Evolutionary conservation across 2,888 invertebrate species (phyloP), one percentile per base, ranked within the genome.

Genomic region (Parthenolecanium corni): DNA sequence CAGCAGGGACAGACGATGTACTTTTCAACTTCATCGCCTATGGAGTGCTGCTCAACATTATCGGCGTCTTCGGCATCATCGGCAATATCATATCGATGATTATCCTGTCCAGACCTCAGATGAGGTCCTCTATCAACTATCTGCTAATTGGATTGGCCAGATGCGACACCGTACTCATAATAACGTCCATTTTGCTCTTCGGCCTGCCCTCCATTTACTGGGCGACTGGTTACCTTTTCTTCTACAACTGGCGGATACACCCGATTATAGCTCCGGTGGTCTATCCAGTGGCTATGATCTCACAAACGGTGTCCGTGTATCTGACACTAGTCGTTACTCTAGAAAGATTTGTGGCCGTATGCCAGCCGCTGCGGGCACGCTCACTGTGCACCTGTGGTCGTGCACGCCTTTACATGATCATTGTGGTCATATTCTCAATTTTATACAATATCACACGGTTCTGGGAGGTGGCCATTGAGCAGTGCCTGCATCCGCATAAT

Each of bases 41-140:
- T 74, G 91, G 90, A 65, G 78, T 92, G 67, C 76, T 90, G 68
- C 78, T 91, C 64, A 90, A 89, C 74, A 74, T 82, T 52, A 82
- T 93, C 69, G 89, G 88, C 64, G 74, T 86, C 24, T 83, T 86
- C 70, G 95, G 94, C 5, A 82, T 94, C 66, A 79, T 91, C 49
- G 95, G 94, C 67, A 95, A 94, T 76, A 80, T 88, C 64, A 85
- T 95, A 64, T 85, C 93, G 44, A 89, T 91, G 79, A 83, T 93
- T 66, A 92, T 94, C 69, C 78, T 94, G 57, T 88, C 90, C 64
- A 82, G 92, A 62, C 92, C 93, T 23, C 88, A 94, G 75, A 95
- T 96, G 95, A 83, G 89, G 70, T 92, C 92, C 65, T 93, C 94
- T 72, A 91, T 95, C 72, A 95, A 95, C 76, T 90, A 92, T 74